Conservation (phyloP, 2,888 invertebrate species). For the Athalia rosae region DNA sequence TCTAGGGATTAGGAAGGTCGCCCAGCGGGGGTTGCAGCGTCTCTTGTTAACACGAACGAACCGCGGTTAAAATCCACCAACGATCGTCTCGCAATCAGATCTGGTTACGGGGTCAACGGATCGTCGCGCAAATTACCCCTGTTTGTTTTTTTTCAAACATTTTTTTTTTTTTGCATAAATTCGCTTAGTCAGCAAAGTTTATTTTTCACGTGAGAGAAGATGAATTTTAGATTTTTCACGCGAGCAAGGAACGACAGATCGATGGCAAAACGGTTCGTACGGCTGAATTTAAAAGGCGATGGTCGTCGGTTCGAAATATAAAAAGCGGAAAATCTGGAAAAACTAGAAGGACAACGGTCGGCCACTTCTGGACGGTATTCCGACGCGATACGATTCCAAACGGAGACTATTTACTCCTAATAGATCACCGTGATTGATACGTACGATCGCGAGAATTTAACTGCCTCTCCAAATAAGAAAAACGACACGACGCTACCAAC, state of each 20-base stretch:
- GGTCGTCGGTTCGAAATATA: neutral
- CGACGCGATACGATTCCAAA: slow-evolving; percentile 23
- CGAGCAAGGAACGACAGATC: too few relatives aligned
- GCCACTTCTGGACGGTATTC: slow-evolving; percentile 15
- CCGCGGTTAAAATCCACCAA: slow-evolving; percentile 25
- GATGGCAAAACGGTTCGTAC: slow-evolving; percentile 1
- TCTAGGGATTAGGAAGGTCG: slow-evolving; percentile 30
- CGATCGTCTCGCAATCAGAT: slow-evolving; percentile 31
- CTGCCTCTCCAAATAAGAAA: too few relatives aligned
- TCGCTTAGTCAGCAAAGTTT: too few relatives aligned
- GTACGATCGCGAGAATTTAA: too few relatives aligned
- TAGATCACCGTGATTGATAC: too few relatives aligned
- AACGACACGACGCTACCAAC: too few relatives aligned
- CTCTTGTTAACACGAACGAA: slow-evolving; percentile 29
- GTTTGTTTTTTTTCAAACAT: neutral
- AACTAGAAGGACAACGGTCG: slow-evolving; percentile 28
- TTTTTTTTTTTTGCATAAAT: neutral
- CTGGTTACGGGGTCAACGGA: neutral
- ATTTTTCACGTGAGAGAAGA: too few relatives aligned
- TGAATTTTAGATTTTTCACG: too few relatives aligned
- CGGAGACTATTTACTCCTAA: neutral
- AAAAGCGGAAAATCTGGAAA: neutral
- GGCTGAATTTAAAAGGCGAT: slow-evolving; percentile 16
- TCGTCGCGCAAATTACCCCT: neutral
- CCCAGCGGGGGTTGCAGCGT: slow-evolving; percentile 31